phyloP scores from a whole-genome alignment of 2,113 vertebrate genomes.

The Malurus cyaneus region DNA sequence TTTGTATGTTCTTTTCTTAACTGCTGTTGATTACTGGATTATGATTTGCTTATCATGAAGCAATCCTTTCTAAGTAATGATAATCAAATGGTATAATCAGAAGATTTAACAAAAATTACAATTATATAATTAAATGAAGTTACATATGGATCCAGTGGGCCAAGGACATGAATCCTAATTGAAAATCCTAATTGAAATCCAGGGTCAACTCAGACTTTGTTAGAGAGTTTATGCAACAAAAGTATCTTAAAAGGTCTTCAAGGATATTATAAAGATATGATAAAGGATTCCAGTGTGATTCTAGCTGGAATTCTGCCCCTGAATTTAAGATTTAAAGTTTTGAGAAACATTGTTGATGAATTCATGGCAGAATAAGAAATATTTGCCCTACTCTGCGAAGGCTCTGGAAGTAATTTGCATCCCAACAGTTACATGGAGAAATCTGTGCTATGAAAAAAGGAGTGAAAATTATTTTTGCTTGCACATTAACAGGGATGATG shows the following conservation, averaged over 20 bases:
- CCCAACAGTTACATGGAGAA: slow-evolving; percentile 42
- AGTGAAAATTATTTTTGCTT: slow-evolving; percentile 29
- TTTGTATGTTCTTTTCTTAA: background rate
- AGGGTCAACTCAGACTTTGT: background rate
- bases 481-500: slow-evolving; percentile 32
- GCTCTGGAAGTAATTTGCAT: slow-evolving; percentile 46
- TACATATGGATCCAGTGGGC: background rate
- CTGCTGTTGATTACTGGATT: background rate
- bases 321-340: slow-evolving; percentile 48
- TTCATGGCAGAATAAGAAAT: slow-evolving; percentile 58
- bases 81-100: background rate
- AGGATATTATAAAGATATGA: background rate
- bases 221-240: background rate
- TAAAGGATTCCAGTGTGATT: background rate
- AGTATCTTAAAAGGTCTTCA: background rate
- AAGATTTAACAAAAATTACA: background rate
- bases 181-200: slow-evolving; percentile 27
- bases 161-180: slow-evolving; percentile 14
- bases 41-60: background rate
- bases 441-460: background rate
- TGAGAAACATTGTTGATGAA: slow-evolving; percentile 42
- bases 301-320: slow-evolving; percentile 37
- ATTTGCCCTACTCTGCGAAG: slow-evolving; percentile 8
- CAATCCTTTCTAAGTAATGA: background rate
- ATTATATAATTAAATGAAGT: background rate